A percentile compares a stretch with the other conserved stretches of the same genome.
Conservation (phyloP, 2,113 vertebrate genomes). For the Anolis sagrei region DNA sequence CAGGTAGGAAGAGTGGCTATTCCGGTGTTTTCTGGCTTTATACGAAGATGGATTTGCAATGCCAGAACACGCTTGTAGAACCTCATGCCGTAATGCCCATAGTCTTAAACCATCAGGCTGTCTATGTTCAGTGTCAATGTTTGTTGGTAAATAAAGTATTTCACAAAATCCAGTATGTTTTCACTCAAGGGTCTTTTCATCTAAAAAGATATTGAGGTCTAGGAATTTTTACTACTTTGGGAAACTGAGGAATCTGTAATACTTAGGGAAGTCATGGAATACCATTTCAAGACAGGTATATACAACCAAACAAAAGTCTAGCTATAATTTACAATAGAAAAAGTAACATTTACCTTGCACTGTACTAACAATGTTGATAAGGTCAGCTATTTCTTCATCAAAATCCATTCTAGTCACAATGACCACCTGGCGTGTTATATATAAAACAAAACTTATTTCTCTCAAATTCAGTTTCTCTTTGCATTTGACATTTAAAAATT, state of each 20-base stretch:
- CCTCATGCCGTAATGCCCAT: neutral
- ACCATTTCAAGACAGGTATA: neutral
- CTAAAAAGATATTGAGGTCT: neutral
- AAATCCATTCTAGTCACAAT: slow-evolving; percentile 77
- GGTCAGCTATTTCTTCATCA: slow-evolving; percentile 67
- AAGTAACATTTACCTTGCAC: slow-evolving; percentile 79
- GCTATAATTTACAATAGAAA: neutral
- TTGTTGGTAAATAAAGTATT: neutral
- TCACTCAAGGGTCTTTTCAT: neutral
- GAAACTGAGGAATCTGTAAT: neutral
- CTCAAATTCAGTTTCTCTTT: neutral
- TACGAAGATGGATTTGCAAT: too few relatives aligned
- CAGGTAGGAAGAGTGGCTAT: too few relatives aligned
- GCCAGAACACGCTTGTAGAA: too few relatives aligned
- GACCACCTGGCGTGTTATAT: slow-evolving; percentile 71
- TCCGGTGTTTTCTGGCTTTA: too few relatives aligned
- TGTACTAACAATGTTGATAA: slow-evolving; percentile 75
- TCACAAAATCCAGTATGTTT: neutral
- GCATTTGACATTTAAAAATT: neutral
- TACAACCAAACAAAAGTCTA: neutral
- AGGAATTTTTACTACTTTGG: neutral
- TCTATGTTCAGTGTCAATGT: neutral
- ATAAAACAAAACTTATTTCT: slow-evolving; percentile 23
- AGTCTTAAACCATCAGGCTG: neutral
- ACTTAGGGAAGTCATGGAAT: neutral